Evolutionary conservation across 2,113 vertebrate species (phyloP).

Genomic region (Oophaga pumilio): DNA sequence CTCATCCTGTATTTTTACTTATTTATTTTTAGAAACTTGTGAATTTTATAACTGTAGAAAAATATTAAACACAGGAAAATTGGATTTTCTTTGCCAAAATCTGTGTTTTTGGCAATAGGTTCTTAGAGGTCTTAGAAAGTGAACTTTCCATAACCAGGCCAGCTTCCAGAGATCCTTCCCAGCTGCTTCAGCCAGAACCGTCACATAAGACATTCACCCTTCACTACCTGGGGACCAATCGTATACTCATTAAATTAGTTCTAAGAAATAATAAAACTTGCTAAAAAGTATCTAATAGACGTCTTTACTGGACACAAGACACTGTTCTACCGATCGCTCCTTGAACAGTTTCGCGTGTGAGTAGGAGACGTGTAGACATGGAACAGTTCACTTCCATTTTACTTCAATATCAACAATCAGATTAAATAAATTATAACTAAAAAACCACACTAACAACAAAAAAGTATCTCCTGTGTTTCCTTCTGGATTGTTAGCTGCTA

Average conservation of each 20-base stretch:
- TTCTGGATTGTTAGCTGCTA: too few species aligned
- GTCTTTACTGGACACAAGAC: not conserved
- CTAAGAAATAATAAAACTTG: not conserved
- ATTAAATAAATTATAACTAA: too few species aligned
- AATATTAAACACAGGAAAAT: constrained; percentile 11
- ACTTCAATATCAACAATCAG: too few species aligned
- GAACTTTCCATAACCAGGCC: not conserved
- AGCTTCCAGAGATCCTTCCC: constrained; percentile 17
- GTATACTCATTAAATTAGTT: not conserved
- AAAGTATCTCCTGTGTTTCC: too few species aligned
- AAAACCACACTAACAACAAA: too few species aligned
- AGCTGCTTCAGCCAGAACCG: constrained; percentile 11
- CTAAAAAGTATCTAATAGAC: not conserved
- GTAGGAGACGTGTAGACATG: too few species aligned
- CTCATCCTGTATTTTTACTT: too few species aligned
- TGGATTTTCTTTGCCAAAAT: constrained; percentile 4
- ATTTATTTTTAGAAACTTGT: not conserved
- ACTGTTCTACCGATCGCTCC: too few species aligned
- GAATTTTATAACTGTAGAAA: not conserved
- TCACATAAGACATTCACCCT: constrained; percentile 24
- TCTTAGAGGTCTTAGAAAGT: not conserved
- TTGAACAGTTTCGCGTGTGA: too few species aligned
- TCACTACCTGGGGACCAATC: not conserved
- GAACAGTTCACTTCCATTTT: too few species aligned
- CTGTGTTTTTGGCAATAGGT: not conserved